Base-by-base conservation (phyloP, 2,888 invertebrate genomes). In the Lissonota sp. region DNA sequence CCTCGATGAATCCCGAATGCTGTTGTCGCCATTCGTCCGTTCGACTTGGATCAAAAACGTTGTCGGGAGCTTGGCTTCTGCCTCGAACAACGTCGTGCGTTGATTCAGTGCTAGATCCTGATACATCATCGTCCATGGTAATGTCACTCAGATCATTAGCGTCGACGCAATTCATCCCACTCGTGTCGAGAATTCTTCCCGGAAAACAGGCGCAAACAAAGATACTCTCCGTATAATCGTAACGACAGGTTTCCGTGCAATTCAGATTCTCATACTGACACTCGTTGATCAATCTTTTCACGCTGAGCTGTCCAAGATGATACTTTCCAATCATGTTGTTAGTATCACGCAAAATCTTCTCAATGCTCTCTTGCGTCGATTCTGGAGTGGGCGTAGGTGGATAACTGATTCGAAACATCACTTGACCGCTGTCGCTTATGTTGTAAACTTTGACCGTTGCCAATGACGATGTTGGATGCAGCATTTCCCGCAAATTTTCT, bases 201-300 rank as follows among this genome's bases (percentile, higher is more conserved):
- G 92, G 90, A 7, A 95, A 95, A 89, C 97, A 97, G 3, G 92
- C 93, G 89, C 97, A 97, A 42, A 91, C 92, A 88, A 97, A 96
- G 64, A 95, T 94, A 74, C 95, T 93, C 37, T 93, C 91, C 1
- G 89, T 88, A 87, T 95, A 95, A 90, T 96, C 95, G 87, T 96
- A 97, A 70, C 93, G 92, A 90, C 97, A 97, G 8, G 92, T 93
- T 84, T 96, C 93, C 84, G 96, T 94, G 88, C 97, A 97, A 63
- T 94, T 93, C 76, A 95, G 94, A 80, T 95, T 95, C 82, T 95
- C 94, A 73, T 95, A 94, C 91, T 95, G 94, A 91, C 96, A 97
- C 77, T 94, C 91, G 91, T 96, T 95, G 26, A 95, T 91, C 55
- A 96, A 84, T 8, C 85, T 85, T 49, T 81, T 84, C 1, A 92